A percentile compares a stretch with the other conserved stretches of the same genome.
These are phyloP conservation scores for Cochlearius cochlearius DNA, from an alignment of 2,113 vertebrate genomes.

Conservation along the genomic window DNA sequence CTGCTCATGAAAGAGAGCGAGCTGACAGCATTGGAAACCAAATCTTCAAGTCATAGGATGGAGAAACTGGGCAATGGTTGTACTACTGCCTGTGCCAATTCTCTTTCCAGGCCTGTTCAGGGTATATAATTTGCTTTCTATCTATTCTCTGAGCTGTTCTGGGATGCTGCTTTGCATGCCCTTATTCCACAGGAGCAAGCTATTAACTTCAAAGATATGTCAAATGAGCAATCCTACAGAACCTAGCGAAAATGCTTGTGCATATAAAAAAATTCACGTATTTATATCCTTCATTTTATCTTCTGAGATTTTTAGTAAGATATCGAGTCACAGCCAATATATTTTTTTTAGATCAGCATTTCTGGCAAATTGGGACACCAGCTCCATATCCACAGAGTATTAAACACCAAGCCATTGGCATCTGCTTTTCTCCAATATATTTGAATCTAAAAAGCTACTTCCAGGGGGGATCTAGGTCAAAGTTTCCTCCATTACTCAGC, in stretches of 20 bases:
- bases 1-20: neutral
- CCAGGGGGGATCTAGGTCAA: neutral
- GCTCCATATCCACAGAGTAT: neutral
- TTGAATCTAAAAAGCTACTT: neutral
- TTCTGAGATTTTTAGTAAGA: neutral
- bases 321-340: neutral
- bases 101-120: neutral
- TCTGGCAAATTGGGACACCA: neutral
- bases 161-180: neutral
- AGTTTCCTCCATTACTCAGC: neutral
- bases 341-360: neutral
- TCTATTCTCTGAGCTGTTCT: neutral
- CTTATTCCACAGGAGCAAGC: neutral
- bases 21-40: neutral
- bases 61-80: neutral
- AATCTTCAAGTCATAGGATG: neutral
- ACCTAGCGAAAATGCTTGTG: neutral
- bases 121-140: neutral
- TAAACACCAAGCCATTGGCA: neutral
- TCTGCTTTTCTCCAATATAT: neutral
- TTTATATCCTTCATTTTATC: neutral
- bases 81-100: neutral
- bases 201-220: neutral
- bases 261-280: neutral
- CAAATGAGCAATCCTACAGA: neutral